Base-by-base conservation (phyloP, 2,888 invertebrate species). In the Heliconius cydno region DNA sequence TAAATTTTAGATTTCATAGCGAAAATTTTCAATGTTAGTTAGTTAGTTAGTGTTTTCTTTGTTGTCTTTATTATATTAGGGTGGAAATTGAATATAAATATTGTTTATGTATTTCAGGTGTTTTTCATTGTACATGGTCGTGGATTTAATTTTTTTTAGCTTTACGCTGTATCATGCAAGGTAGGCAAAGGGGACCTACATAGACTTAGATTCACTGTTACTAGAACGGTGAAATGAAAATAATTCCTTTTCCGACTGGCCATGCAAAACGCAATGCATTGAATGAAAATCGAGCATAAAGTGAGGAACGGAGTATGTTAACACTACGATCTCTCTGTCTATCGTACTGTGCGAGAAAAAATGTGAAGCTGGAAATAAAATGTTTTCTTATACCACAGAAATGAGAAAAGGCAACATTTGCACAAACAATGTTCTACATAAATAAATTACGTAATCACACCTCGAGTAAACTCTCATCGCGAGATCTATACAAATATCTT, bases 1-100 rank as follows among this genome's bases (percentile, higher is more conserved):
- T 38, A 67, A 73, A 78, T 78, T 67, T 60, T 34, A 73, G 38
- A 60, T 60, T 60, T 73, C 60, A 60, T 34, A 73, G 60, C 38
- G 15, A 60, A 60, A 57, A 73, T 60, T 60, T 73, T 15, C 38
- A 73, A 19, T 60, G 13, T 25, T 73, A 52, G 19, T 25, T n/a
- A 41, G 25, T 25, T 19, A 52, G 63, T n/a, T 12, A 46, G 66
- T 41, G 68, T 41, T 60, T 73, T 60, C 57, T 73, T 73, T 22
- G n/a, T 57, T 22, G 9, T 60, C 34, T 13, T 41, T 70, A 25
- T 70, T 46, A 28, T 41, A 10, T 70, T 41, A 70, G 9, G 25
- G 7, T 70, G 68, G 38, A 12, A 15, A 41, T 34, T 34, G 1
- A 10, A 34, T 30, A 19, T 67, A 67, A 65, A 28, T 28, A 65